A percentile compares a stretch with the other conserved stretches of the same genome.
phyloP scores from a whole-genome alignment of 2,888 invertebrate species.

The Onchidella celtica region DNA sequence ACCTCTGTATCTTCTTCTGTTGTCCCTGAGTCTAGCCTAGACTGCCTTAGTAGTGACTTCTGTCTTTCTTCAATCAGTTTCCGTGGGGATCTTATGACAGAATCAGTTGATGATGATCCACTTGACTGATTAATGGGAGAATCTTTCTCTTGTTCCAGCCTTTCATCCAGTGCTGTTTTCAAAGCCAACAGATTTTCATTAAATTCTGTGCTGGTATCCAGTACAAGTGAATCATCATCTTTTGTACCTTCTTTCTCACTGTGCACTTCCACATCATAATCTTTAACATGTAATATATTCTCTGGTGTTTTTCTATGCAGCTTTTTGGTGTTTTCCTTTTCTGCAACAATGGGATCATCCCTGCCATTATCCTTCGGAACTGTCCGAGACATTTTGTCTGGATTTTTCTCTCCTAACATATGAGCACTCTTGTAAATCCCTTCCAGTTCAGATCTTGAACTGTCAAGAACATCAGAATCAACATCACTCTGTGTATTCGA shows the following conservation, averaged over 20 bases:
- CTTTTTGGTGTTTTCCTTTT: not conserved
- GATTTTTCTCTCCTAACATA: not conserved
- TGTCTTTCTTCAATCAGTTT: not conserved
- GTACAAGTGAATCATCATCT: not conserved
- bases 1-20: not conserved
- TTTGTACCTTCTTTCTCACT: not conserved
- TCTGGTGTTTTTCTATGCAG: not conserved
- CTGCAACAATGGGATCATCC: not conserved
- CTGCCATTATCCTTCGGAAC: no score
- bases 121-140: not conserved
- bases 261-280: not conserved
- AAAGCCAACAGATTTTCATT: constrained; percentile 16
- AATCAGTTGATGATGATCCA: constrained; percentile 20
- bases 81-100: constrained; percentile 24
- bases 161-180: constrained; percentile 4
- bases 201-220: constrained; percentile 30
- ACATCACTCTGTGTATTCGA: constrained; percentile 54
- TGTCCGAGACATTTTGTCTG: no score
- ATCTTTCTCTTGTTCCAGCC: not conserved
- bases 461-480: constrained; percentile 59
- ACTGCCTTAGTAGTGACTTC: constrained; percentile 16
- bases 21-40: not conserved
- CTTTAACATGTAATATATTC: not conserved
- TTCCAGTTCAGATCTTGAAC: constrained; percentile 60
- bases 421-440: constrained; percentile 49